A percentile compares a stretch with the other conserved stretches of the same genome.
These are phyloP conservation scores for Aporophyla nigra DNA, from an alignment of 2,888 invertebrate genomes.

Conservation along the genomic window DNA sequence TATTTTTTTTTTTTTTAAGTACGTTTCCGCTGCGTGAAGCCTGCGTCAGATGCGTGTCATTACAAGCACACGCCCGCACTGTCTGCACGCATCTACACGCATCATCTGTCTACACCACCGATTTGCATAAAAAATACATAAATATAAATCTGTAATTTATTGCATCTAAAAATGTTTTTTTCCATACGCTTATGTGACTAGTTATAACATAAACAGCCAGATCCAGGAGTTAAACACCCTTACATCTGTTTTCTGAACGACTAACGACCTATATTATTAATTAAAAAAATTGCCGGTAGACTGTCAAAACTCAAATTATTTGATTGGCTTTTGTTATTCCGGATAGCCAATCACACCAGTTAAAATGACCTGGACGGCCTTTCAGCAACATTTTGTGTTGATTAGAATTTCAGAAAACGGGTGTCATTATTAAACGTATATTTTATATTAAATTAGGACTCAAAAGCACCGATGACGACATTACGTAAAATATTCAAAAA, in stretches of 20 bases:
- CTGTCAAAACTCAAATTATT: background rate
- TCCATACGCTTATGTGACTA: slow-evolving; percentile 63
- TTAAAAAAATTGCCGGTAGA: background rate
- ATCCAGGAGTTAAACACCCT: slow-evolving; percentile 29
- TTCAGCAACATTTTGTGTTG: background rate
- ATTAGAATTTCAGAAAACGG: slow-evolving; percentile 8
- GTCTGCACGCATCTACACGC: background rate
- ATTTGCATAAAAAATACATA: background rate
- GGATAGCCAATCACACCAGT: background rate
- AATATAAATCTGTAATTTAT: background rate
- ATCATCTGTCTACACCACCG: background rate
- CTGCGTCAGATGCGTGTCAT: background rate
- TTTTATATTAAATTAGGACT: slow-evolving; percentile 63
- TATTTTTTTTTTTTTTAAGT: background rate
- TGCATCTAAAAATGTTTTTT: slow-evolving; percentile 3
- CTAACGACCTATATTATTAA: background rate
- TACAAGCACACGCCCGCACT: background rate
- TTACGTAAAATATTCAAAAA: slow-evolving; percentile 40
- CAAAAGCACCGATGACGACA: slow-evolving; percentile 62
- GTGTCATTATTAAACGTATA: slow-evolving; percentile 20
- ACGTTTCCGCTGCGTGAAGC: too few species aligned
- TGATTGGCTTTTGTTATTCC: background rate
- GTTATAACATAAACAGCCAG: slow-evolving; percentile 59
- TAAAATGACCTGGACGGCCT: background rate
- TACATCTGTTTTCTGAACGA: slow-evolving; percentile 2